phyloP scores from a whole-genome alignment of 2,113 vertebrate species.

The Tonatia bakeri region DNA sequence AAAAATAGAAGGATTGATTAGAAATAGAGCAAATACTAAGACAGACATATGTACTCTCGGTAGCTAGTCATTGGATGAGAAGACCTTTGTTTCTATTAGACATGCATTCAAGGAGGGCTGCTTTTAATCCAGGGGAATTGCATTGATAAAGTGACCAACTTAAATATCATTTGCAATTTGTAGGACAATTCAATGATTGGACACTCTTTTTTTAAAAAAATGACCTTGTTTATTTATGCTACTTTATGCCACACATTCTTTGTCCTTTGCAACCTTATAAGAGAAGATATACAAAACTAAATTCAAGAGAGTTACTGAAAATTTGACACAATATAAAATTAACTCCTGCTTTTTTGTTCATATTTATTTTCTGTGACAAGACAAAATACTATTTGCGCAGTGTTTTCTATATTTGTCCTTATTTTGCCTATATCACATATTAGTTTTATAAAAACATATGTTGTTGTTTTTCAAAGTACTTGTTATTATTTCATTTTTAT shows the following conservation, averaged over 20 bases:
- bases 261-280: background rate
- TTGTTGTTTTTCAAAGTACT: background rate
- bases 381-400: background rate
- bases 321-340: background rate
- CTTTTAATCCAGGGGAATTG: background rate
- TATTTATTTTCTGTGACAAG: background rate
- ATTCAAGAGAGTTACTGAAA: background rate
- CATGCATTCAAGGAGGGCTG: background rate
- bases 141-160: background rate
- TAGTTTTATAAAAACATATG: background rate
- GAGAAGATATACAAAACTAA: background rate
- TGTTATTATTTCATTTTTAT: background rate
- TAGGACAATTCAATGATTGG: background rate
- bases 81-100: background rate
- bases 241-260: background rate
- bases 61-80: background rate
- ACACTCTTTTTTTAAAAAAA: background rate
- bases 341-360: background rate
- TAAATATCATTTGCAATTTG: background rate
- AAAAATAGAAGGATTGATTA: background rate
- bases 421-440: background rate
- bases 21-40: background rate
- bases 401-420: background rate
- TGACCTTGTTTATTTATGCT: background rate
- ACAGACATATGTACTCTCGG: background rate